Evolutionary conservation across 2,888 invertebrate genomes (phyloP), one percentile per base, ranked within the genome.

Genomic region (Rhingia rostrata): DNA sequence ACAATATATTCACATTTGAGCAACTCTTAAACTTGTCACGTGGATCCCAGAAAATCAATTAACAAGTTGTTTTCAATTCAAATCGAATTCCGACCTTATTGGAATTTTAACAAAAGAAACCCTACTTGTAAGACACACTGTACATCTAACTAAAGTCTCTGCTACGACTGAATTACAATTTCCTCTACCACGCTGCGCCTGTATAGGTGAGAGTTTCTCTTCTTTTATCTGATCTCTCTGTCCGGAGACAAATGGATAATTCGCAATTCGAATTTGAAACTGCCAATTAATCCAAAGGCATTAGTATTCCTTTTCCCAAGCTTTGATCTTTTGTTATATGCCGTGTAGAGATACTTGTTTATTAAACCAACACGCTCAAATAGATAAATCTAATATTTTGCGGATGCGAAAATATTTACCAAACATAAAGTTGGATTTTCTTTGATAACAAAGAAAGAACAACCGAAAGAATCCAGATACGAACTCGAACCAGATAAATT

Each of bases 121-220:
- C 7, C 39, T 10, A 72, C 61, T 72, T 54, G 4, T 35, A 1
- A 4, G 2, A 30, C 30, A 10, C 12, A 72, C 72, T 72, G 61
- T 72, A 45, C 2, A 10, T 3, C 49, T 43, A 22, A 33, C 33
- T 9, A 22, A n/a, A 37, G n/a, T 35, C 6, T 32, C n/a, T 39
- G 12, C 60, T 10, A 30, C 10, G 10, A 37, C 12, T n/a, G 35
- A 72, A 63, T 72, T 72, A 12, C 37, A 72, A 72, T 72, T 72
- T 61, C 51, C 35, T 43, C 45, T 45, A 45, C 12, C 35, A 51
- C 22, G 51, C 4, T 32, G 33, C 45, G 30, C 2, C 22, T 37
- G 43, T 53, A 35, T 35, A 33, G 6, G 10, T 39, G 12, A 30
- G 30, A 12, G 14, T 32, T 5, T 39, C 7, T 22, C 54, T 41